These are phyloP conservation scores for Gnathonemus longibarbis DNA, from an alignment of 2,113 vertebrate species.

Conservation along the genomic window DNA sequence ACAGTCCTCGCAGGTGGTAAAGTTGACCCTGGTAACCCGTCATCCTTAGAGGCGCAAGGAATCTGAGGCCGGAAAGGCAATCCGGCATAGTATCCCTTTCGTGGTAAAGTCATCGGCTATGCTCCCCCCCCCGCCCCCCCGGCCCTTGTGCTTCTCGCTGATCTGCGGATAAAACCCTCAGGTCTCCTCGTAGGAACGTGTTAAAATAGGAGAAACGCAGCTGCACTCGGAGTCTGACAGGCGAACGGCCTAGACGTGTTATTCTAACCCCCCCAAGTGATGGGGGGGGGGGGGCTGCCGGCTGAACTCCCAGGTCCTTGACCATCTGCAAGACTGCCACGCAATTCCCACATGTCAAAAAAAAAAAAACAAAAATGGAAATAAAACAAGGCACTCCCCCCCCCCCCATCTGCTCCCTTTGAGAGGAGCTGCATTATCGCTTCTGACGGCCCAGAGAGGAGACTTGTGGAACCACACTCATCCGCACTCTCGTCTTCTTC, in stretches of 20 bases:
- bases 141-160: background rate
- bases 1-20: background rate
- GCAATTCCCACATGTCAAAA: background rate
- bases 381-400: background rate
- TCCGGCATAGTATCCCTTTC: background rate
- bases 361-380: background rate
- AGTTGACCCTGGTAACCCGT: background rate
- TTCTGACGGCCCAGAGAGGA: background rate
- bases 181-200: background rate
- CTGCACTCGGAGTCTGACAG: background rate
- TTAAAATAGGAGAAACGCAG: background rate
- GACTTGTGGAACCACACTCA: background rate
- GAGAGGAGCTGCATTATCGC: background rate
- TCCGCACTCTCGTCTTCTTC: background rate
- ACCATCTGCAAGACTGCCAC: constrained; percentile 7
- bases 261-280: background rate
- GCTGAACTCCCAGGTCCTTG: background rate
- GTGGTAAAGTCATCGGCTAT: background rate
- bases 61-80: background rate
- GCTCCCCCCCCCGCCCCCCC: too few species aligned
- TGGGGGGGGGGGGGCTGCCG: too few species aligned
- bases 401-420: background rate
- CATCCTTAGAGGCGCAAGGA: background rate
- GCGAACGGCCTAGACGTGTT: background rate
- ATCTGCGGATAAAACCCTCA: background rate